Evolutionary conservation across 1,140 invertebrate genomes (phyloP).

Genomic region (Platorchestia sp.): DNA sequence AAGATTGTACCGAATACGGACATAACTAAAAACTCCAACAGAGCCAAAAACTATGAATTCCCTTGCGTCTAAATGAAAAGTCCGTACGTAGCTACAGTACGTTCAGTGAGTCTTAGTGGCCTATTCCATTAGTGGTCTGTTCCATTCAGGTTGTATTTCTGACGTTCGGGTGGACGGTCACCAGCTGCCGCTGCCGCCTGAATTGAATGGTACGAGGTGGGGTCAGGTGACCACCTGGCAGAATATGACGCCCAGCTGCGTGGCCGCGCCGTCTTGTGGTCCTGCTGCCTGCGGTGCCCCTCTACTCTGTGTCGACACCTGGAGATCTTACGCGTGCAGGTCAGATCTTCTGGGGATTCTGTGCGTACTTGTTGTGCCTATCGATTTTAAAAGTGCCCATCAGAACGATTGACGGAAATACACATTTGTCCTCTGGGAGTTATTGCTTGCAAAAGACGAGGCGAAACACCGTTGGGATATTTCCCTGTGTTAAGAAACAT

Average conservation of each 20-base stretch:
- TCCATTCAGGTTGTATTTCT: constrained; percentile 43
- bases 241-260: constrained; percentile 23
- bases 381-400: no score
- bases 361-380: no score
- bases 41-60: background rate
- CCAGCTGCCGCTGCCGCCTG: constrained; percentile 53
- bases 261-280: constrained; percentile 12
- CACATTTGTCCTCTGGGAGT: background rate
- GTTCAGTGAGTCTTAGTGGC: background rate
- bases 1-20: background rate
- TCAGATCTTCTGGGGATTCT: background rate
- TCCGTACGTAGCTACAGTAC: background rate
- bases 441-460: no score
- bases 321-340: constrained; percentile 56
- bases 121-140: background rate
- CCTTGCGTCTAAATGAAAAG: background rate
- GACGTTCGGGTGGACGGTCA: constrained; percentile 56
- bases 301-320: constrained; percentile 40
- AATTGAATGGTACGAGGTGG: constrained; percentile 52
- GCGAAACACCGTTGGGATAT: no score
- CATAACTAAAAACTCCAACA: background rate
- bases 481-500: no score
- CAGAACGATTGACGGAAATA: background rate
- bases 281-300: constrained; percentile 37
- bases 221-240: constrained; percentile 55